A percentile compares a stretch with the other conserved stretches of the same genome.
Conservation (phyloP, 2,113 vertebrate genomes). For the Struthidea cinerea region DNA sequence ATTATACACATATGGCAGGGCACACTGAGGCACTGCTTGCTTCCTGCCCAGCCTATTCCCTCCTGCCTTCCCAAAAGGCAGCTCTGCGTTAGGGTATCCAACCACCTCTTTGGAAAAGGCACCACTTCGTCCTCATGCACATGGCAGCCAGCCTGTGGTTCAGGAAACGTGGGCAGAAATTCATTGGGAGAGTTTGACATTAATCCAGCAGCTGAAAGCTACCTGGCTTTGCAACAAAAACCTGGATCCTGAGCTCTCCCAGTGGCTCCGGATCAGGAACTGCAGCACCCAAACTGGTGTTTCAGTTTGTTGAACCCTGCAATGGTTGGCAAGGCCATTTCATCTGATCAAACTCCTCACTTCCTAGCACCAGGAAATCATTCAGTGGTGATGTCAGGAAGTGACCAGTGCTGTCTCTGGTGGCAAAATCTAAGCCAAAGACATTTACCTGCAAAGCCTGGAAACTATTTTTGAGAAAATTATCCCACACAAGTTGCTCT, state of each 20-base stretch:
- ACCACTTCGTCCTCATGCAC: not conserved
- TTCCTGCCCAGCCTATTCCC: not conserved
- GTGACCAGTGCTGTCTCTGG: not conserved
- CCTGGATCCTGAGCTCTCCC: not conserved
- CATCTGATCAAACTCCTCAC: not conserved
- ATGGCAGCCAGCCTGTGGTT: not conserved
- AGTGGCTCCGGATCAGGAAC: not conserved
- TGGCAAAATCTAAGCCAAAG: not conserved
- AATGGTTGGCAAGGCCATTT: fast-evolving
- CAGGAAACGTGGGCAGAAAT: not conserved
- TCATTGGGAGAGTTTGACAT: not conserved
- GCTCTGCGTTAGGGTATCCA: not conserved
- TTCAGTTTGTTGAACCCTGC: not conserved
- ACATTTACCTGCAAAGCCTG: not conserved
- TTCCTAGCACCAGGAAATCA: not conserved
- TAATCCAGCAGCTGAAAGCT: not conserved
- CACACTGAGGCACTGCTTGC: not conserved
- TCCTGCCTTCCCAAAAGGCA: not conserved
- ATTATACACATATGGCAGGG: not conserved
- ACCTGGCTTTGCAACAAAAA: not conserved
- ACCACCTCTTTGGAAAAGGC: not conserved
- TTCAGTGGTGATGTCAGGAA: not conserved
- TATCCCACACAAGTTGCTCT: not conserved
- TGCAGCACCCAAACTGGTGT: not conserved
- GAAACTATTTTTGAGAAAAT: not conserved